Percentiles rank a stretch among this genome's conserved stretches.
phyloP scores from a whole-genome alignment of 2,113 vertebrate genomes.

The Dunckerocampus dactyliophorus region DNA sequence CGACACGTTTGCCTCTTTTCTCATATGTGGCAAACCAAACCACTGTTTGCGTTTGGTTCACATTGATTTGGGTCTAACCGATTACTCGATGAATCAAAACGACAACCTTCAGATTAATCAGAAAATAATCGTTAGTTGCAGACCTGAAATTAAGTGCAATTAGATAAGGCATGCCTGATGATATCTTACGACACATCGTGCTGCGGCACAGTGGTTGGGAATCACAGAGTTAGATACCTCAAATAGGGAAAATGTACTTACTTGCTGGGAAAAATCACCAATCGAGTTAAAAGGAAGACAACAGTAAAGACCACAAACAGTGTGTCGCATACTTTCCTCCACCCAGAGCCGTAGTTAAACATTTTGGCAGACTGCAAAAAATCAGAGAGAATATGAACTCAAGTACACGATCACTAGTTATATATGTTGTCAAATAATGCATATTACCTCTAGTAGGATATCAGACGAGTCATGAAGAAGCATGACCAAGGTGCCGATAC shows the following conservation, averaged over 20 bases:
- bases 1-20: too few species aligned
- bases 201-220: too few species aligned
- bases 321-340: conserved; percentile 76
- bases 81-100: too few species aligned
- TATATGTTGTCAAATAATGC: too few species aligned
- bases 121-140: too few species aligned
- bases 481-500: conserved; percentile 84
- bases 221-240: neutral
- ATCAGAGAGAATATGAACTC: neutral
- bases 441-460: conserved; percentile 82
- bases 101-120: too few species aligned
- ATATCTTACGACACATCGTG: too few species aligned
- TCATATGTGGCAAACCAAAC: too few species aligned
- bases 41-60: too few species aligned
- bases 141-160: too few species aligned
- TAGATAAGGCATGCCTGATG: too few species aligned
- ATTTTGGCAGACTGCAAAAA: conserved; percentile 80
- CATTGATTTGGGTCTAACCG: too few species aligned
- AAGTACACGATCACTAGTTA: neutral
- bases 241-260: conserved; percentile 45
- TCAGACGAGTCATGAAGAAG: conserved; percentile 85
- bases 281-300: conserved; percentile 79
- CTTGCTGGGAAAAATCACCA: conserved; percentile 82
- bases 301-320: conserved; percentile 79
- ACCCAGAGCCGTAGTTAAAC: conserved; percentile 82